Conservation (phyloP, 2,888 invertebrate species). For the Drosophila rubida region DNA sequence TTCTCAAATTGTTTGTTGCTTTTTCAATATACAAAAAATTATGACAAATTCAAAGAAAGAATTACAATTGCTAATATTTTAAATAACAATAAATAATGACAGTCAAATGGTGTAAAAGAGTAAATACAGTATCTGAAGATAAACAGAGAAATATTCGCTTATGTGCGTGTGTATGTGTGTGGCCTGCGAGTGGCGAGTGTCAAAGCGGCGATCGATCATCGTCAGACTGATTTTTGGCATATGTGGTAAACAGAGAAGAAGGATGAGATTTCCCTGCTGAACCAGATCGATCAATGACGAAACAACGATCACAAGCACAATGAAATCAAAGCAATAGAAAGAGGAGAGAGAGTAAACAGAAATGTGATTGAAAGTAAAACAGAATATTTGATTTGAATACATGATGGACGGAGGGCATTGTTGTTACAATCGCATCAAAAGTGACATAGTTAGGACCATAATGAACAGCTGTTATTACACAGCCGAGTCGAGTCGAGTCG, state of each 20-base stretch:
- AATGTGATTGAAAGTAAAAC: constrained; percentile 35
- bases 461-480: constrained; percentile 57
- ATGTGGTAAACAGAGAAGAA: constrained; percentile 54
- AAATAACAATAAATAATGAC: too few species aligned
- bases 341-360: constrained; percentile 15
- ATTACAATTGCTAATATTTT: too few species aligned
- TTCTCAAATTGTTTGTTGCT: too few species aligned
- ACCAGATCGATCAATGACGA: constrained; percentile 59
- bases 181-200: constrained; percentile 31
- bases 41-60: too few species aligned
- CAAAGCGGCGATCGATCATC: constrained; percentile 66
- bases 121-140: neutral
- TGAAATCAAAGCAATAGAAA: neutral
- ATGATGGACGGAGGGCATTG: constrained; percentile 27
- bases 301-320: constrained; percentile 29
- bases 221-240: constrained; percentile 57
- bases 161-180: constrained; percentile 4
- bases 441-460: constrained; percentile 40
- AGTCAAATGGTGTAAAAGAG: too few species aligned
- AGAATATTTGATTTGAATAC: constrained; percentile 51
- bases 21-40: too few species aligned
- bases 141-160: neutral
- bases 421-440: constrained; percentile 42
- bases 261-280: constrained; percentile 8
- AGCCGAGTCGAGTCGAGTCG: neutral